A percentile compares a stretch with the other conserved stretches of the same genome.
Conservation (phyloP, 2,797 vertebrate species). For the Sternotherus odoratus region DNA sequence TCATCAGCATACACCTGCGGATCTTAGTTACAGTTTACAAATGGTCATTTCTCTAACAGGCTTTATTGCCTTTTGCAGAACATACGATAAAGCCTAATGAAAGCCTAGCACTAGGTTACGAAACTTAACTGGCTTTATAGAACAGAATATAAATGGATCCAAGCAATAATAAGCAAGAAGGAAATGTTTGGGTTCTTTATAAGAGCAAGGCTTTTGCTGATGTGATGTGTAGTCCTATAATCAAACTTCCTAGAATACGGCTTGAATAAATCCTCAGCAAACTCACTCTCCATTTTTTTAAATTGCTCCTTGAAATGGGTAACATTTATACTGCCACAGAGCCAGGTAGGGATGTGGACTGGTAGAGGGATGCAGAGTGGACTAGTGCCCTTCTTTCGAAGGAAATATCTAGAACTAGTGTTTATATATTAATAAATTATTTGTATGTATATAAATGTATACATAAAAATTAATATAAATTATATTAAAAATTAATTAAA, state of each 20-base stretch:
- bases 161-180: neutral
- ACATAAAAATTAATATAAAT: no score
- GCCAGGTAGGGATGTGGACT: no score
- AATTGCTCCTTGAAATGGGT: neutral
- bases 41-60: fast-evolving
- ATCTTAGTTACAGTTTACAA: neutral
- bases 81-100: neutral
- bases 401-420: no score
- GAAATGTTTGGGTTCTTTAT: neutral
- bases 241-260: neutral
- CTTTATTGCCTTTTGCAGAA: neutral
- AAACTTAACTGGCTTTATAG: neutral
- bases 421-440: no score
- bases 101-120: neutral
- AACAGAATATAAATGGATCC: neutral
- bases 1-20: neutral
- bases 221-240: neutral
- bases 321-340: neutral
- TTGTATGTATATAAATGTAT: no score
- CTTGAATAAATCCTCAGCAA: neutral
- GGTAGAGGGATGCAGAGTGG: no score
- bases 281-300: neutral
- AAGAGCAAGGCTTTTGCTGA: neutral
- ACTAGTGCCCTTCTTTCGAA: no score
- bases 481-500: no score